phyloP scores from a whole-genome alignment of 2,888 invertebrate species.

The Gandaritis pyraliata region DNA sequence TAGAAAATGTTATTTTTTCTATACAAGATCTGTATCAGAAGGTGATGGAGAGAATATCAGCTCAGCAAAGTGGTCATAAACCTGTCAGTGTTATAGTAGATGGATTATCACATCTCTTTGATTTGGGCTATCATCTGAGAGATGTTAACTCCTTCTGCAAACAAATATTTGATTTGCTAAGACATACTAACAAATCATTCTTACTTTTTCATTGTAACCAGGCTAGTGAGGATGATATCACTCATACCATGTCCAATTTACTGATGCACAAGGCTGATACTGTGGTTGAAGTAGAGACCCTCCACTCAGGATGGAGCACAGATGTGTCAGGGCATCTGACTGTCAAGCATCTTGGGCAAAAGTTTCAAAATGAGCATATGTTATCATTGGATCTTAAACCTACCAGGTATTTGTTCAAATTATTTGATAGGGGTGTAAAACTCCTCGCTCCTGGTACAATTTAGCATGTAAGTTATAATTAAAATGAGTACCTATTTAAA shows the following conservation, averaged over 20 bases:
- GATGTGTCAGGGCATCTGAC: constrained; percentile 89
- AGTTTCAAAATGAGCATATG: constrained; percentile 63
- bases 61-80: constrained; percentile 62
- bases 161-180: constrained; percentile 68
- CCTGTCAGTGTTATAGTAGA: constrained; percentile 87
- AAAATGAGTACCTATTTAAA: no score
- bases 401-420: constrained; percentile 86
- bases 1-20: constrained; percentile 53
- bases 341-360: constrained; percentile 75
- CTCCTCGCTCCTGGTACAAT: constrained; percentile 88
- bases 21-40: constrained; percentile 69
- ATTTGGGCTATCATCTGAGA: constrained; percentile 83
- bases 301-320: constrained; percentile 89
- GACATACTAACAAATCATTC: constrained; percentile 62
- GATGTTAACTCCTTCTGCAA: constrained; percentile 81
- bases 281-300: constrained; percentile 85
- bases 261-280: constrained; percentile 87
- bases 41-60: constrained; percentile 67
- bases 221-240: constrained; percentile 83
- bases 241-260: constrained; percentile 84
- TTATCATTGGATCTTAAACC: constrained; percentile 59
- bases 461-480: constrained; percentile 38
- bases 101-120: constrained; percentile 89
- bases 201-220: constrained; percentile 84
- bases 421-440: constrained; percentile 90